Evolutionary conservation across 2,113 vertebrate species (phyloP), one percentile per base, ranked within the genome.

Genomic region (Lepus americanus): DNA sequence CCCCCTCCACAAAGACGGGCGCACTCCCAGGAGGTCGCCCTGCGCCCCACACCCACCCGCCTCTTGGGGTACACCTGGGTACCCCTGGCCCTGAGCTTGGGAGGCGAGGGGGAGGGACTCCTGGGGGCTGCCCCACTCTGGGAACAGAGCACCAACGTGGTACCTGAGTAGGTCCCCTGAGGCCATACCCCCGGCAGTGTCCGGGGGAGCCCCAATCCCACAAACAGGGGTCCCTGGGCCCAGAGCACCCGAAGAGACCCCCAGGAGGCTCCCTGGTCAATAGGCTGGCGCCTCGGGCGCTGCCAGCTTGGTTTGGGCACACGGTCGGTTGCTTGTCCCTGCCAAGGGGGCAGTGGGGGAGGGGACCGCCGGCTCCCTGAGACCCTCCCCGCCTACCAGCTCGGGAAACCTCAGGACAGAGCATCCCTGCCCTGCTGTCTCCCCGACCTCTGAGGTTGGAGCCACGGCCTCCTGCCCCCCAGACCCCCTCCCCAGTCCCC

Each of bases 401-500:
- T 55, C 2, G 0, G 64, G 67, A 61, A 74, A 49, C 19, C 55
- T n/a, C 6, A 7, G 36, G 74, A 80, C 22, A 61, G 20, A 61
- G 73, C 9, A 9, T 80, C 81, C 39, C 0, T 0, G 3, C 29
- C 31, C n/a, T 27, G 9, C 0, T 16, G 49, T 82, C 81, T 89
- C 94, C 84, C 74, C 76, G 9, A 31, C 31, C 74, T 70, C 55
- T 5, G 25, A 67, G 55, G 39, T 49, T 3, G 5, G 5, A 84
- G 88, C 92, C 72, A 80, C 70, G 87, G 87, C 55, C 76, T 53
- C 73, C 55, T 16, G 80, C 72, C 94, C 77, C 84, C 63, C 31
- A 78, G 85, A 31, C 76, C 93, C 79, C 19, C 0, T 89, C 89
- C 14, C 81, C 94, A 92, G 90, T 1, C 76, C 92, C 90, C 97